Base-by-base conservation (phyloP, 2,888 invertebrate species). In the Byasa hedistus region DNA sequence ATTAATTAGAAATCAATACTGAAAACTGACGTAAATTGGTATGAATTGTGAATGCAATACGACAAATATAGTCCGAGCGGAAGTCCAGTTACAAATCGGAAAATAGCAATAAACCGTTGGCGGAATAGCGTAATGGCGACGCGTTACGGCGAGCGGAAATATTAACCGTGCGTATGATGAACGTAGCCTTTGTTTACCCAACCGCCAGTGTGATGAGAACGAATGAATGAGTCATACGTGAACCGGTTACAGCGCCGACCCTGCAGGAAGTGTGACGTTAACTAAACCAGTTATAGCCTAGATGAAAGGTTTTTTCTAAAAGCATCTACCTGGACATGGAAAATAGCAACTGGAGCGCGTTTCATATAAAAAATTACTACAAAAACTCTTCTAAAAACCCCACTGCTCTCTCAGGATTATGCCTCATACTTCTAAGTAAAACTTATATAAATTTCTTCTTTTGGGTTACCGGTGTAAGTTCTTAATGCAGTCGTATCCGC, bases 101-200 rank as follows among this genome's bases (percentile, higher is more conserved):
- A 78, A 83, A 82, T 81, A 81, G 81, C 79, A 76, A 80, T 85
- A 80, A 83, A 80, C 69, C 61, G 56, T 60, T 66, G 70, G 66
- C 67, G 70, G 65, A 70, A 72, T 76, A 75, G 69, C 66, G 70
- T 64, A 70, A 72, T 76, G 75, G 69, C 75, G 76, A 75, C 71
- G 75, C 79, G 77, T 81, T 79, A 83, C 79, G 76, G 78, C 77
- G 78, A 79, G 76, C 81, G 84, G 84, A 84, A 84, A 84, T 83
- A 85, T 83, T 80, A 78, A 82, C 78, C 79, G 78, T 78, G 79
- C 74, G 78, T 78, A 76, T 75, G 68, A 73, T 72, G 77, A 79
- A 79, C 77, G 76, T 3, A 78, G 75, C 79, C 79, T 77, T 82
- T 82, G 83, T 85, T 84, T 79, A 75, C 74, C 68, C 65, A 63